Conservation (phyloP, 1,140 invertebrate genomes). For the Ptiloglossa arizonensis region DNA sequence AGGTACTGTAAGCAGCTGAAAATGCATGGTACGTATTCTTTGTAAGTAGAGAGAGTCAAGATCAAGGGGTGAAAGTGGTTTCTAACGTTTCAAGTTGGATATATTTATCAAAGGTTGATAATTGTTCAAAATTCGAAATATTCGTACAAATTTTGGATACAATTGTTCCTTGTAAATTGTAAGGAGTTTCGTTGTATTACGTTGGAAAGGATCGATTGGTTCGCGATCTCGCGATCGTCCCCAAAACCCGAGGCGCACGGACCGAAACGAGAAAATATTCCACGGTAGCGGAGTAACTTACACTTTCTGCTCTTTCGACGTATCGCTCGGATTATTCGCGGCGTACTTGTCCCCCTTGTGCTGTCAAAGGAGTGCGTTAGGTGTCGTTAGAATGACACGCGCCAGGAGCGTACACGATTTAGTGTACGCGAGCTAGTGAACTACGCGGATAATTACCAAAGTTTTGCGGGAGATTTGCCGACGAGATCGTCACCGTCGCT, state of each 20-base stretch:
- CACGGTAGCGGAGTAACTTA: slow-evolving; percentile 28
- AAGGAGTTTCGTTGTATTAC: too few relatives aligned
- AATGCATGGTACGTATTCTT: too few relatives aligned
- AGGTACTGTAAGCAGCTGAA: too few relatives aligned
- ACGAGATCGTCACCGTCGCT: slow-evolving; percentile 41
- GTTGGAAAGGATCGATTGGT: too few relatives aligned
- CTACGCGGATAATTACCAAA: slow-evolving; percentile 75
- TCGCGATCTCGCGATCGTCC: too few relatives aligned
- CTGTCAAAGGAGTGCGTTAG: slow-evolving; percentile 57
- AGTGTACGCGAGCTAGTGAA: slow-evolving; percentile 54
- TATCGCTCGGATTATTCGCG: slow-evolving; percentile 67
- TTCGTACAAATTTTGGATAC: too few relatives aligned
- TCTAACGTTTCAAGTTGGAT: too few relatives aligned
- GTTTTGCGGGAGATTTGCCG: slow-evolving; percentile 60
- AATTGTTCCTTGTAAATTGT: too few relatives aligned
- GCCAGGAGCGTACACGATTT: slow-evolving; percentile 4
- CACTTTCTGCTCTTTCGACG: slow-evolving; percentile 66
- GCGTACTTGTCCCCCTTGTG: slow-evolving; percentile 62
- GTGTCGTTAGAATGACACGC: slow-evolving; percentile 27
- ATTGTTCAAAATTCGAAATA: too few relatives aligned
- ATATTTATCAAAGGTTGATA: too few relatives aligned
- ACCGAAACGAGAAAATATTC: neutral
- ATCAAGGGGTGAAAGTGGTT: too few relatives aligned
- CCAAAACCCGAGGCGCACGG: slow-evolving; percentile 33
- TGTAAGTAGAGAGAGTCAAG: too few relatives aligned